These are phyloP conservation scores for Platysteira castanea DNA, from an alignment of 2,113 vertebrate genomes.

Conservation along the genomic window DNA sequence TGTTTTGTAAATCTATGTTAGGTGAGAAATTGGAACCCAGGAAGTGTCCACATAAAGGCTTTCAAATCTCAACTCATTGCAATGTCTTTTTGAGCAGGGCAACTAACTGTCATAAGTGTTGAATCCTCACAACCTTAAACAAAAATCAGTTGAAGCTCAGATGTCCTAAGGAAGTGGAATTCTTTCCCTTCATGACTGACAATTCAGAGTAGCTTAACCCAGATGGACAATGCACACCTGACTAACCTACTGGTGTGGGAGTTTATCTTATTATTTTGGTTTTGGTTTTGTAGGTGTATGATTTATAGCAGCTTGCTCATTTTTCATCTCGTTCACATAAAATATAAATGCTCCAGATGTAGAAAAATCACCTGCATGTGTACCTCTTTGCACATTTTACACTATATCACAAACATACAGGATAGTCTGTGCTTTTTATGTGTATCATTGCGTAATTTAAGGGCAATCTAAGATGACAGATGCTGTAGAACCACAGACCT, in stretches of 20 bases:
- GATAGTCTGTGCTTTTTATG: not conserved
- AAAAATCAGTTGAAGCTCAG: not conserved
- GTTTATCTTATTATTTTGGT: not conserved
- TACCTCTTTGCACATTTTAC: not conserved
- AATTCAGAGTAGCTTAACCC: not conserved
- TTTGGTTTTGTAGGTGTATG: not conserved
- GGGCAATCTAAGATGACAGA: not conserved
- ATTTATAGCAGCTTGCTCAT: not conserved
- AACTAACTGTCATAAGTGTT: not conserved
- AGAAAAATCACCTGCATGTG: not conserved
- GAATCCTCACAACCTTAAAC: not conserved
- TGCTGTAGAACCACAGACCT: not conserved
- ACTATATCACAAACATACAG: not conserved
- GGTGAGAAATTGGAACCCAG: not conserved
- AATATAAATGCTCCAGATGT: not conserved
- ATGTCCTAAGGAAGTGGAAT: not conserved
- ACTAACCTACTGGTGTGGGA: not conserved
- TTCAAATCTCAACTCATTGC: not conserved
- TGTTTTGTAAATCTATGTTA: not conserved
- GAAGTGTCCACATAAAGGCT: not conserved
- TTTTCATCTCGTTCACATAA: not conserved
- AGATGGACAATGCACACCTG: not conserved
- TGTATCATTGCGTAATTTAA: not conserved
- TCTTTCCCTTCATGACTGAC: not conserved
- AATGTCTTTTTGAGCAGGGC: not conserved